Percentiles rank a stretch among this genome's conserved stretches.
Conservation (phyloP, 2,797 vertebrate species). For the Capromys pilorides region DNA sequence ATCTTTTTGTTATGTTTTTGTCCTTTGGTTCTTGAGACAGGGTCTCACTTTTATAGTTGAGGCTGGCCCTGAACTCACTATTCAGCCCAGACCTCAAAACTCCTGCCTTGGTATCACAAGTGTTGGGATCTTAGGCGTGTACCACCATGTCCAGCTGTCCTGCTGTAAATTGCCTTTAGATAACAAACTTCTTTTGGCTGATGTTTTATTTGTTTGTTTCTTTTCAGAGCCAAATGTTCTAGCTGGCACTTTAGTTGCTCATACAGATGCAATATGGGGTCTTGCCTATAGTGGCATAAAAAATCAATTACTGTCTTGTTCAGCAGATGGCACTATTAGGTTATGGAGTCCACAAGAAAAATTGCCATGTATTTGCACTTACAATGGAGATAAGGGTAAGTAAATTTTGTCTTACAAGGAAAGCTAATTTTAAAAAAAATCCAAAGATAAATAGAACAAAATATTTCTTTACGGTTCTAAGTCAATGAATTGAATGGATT, state of each 20-base stretch:
- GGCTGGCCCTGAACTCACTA: background rate
- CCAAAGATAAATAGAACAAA: slow-evolving; percentile 22
- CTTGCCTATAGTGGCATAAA: slow-evolving; percentile 97
- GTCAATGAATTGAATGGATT: slow-evolving; percentile 44
- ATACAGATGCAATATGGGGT: slow-evolving; percentile 97
- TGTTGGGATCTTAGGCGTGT: background rate
- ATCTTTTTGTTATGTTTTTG: background rate
- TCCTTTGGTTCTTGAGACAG: background rate
- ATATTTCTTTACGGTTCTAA: slow-evolving; percentile 48
- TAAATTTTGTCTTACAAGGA: slow-evolving; percentile 43
- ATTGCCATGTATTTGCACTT: slow-evolving; percentile 95
- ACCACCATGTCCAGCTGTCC: background rate
- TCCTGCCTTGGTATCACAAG: background rate
- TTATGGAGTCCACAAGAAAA: slow-evolving; percentile 97
- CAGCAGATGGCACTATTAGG: slow-evolving; percentile 96
- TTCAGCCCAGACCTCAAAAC: background rate
- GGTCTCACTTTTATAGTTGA: background rate
- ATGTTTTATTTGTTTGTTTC: slow-evolving; percentile 51
- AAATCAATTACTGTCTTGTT: slow-evolving; percentile 97
- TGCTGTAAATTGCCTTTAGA: background rate
- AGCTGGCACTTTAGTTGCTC: slow-evolving; percentile 93
- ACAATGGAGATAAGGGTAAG: slow-evolving; percentile 92
- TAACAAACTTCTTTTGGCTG: slow-evolving; percentile 40
- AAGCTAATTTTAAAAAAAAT: slow-evolving; percentile 8
- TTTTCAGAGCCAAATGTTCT: slow-evolving; percentile 94